Base-by-base conservation (phyloP, 2,113 vertebrate species). In the Eublepharis macularius region DNA sequence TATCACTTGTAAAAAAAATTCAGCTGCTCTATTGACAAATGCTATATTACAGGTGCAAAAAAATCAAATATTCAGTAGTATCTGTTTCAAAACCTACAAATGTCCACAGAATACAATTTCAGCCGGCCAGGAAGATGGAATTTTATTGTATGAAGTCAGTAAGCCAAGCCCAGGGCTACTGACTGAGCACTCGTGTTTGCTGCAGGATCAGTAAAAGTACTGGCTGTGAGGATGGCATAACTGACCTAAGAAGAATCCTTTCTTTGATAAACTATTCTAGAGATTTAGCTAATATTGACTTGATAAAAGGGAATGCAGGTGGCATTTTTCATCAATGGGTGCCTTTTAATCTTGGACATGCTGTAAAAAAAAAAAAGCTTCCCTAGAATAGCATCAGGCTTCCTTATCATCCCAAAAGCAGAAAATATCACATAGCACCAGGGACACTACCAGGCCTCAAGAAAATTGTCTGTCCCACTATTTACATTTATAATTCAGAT, bases 11-110 rank as follows among this genome's bases (percentile, higher is more conserved):
- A 57, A 73, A 82, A 41, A 73, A 82, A 82, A 41, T 73, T 29
- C 34, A 43, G 34, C 76, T 84, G 47, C 85, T 69, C 86, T 87
- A 2, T 84, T 87, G 93, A 81, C 88, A 81, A 70, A 84, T 66
- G 57, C 26, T 78, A 90, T 82, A 89, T 92, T 29, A 72, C 66
- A 77, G 75, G 80, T 85, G 85, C 65, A 78, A 81, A 88, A 57
- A 21, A 7, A 16, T 8, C n/a, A 57, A 77, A 57, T 9, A 57
- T 19, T 54, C 21, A 72, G 66, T 81, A 54, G 82, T 47, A 24
- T 26, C 34, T 69, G 41, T 47, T 14, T 68, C 4, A 29, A 29
- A 81, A 69, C 17, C 10, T 34, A 29, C 21, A 51, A 4, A 54
- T 57, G 77, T 78, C 4, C 87, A 79, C 47, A 32, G 29, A 83